These are phyloP conservation scores for Silurus lanzhouensis DNA, from an alignment of 2,797 vertebrate species.

Conservation along the genomic window DNA sequence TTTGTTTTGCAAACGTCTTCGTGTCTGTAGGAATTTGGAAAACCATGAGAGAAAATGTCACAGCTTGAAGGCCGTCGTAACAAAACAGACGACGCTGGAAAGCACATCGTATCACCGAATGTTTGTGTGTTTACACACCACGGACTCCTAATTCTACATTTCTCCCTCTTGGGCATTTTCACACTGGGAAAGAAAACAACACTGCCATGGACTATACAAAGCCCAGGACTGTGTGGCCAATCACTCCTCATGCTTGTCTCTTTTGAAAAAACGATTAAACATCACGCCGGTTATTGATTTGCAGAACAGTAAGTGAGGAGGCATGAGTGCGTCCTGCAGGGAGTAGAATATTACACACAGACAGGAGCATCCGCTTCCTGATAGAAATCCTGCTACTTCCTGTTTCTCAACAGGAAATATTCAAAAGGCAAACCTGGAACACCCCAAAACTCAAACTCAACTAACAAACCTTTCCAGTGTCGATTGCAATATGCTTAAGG, in stretches of 20 bases:
- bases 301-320: conserved; percentile 12
- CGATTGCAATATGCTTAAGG: no score
- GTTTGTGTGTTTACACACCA: conserved; percentile 20
- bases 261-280: background rate
- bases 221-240: background rate
- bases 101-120: background rate
- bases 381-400: conserved; percentile 75
- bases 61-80: conserved; percentile 62
- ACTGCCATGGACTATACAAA: background rate
- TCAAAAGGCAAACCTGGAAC: conserved; percentile 58
- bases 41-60: conserved; percentile 69
- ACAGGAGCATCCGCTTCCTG: conserved; percentile 68
- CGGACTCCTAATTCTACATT: conserved; percentile 16
- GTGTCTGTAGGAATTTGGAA: conserved; percentile 69
- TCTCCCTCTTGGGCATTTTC: conserved; percentile 1
- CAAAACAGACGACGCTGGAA: conserved; percentile 47
- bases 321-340: conserved; percentile 14
- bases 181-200: background rate
- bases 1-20: conserved; percentile 59
- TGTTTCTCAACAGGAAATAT: conserved; percentile 75
- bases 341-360: background rate
- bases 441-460: no score
- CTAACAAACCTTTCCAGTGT: no score
- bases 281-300: conserved; percentile 18
- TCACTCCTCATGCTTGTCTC: background rate